Conservation (phyloP, 1,140 invertebrate genomes). For the Drosophila punjabiensis region DNA sequence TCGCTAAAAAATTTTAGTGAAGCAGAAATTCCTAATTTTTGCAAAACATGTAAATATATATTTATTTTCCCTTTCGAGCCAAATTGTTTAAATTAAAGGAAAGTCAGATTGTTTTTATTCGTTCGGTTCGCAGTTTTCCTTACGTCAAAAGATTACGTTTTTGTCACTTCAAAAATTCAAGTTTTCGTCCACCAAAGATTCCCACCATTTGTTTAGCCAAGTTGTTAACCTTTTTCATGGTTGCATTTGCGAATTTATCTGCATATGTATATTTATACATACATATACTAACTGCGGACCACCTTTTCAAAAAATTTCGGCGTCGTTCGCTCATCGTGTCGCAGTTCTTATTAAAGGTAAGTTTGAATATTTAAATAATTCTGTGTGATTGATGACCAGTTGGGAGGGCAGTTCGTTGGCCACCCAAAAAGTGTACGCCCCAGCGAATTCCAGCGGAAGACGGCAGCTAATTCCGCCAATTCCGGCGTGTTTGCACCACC, state of each 20-base stretch:
- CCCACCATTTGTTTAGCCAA: neutral
- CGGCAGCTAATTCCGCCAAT: neutral
- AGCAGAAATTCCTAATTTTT: too few relatives aligned
- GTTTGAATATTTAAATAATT: constrained; percentile 10
- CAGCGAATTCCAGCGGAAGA: neutral
- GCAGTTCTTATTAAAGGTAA: constrained; percentile 38
- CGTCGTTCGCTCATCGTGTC: constrained; percentile 32
- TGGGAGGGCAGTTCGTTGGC: neutral
- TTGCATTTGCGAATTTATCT: neutral
- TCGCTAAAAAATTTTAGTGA: too few relatives aligned
- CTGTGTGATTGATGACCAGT: neutral
- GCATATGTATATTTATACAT: too few relatives aligned
- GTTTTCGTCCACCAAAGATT: too few relatives aligned
- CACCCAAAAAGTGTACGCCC: too few relatives aligned
- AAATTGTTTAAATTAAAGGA: too few relatives aligned
- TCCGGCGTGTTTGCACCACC: constrained; percentile 15
- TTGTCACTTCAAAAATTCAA: too few relatives aligned
- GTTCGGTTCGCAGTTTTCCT: too few relatives aligned
- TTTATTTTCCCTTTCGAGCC: too few relatives aligned
- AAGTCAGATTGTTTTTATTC: too few relatives aligned
- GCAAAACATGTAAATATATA: too few relatives aligned
- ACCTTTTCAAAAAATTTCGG: constrained; percentile 26
- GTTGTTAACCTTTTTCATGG: neutral
- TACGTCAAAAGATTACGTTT: too few relatives aligned
- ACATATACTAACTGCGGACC: neutral